Evolutionary conservation across 2,113 vertebrate species (phyloP), one percentile per base, ranked within the genome.

Genomic region (Baryphthengus martii): DNA sequence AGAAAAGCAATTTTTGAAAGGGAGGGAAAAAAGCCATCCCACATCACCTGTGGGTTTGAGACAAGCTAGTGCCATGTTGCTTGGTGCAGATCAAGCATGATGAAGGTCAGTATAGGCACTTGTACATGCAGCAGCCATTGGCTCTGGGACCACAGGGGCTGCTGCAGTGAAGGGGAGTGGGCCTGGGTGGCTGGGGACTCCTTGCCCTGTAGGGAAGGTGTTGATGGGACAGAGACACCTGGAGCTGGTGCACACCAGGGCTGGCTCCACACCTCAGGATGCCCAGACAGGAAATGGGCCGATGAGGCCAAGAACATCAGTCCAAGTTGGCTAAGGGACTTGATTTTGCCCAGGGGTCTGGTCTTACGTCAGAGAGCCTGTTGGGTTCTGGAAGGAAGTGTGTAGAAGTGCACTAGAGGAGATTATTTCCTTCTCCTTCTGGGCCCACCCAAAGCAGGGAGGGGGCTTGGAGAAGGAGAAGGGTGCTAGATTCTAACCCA

Each of bases 61-160:
- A 59, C 12, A 39, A 47, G n/a, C n/a, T n/a, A n/a, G n/a, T n/a
- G n/a, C n/a, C n/a, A n/a, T n/a, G n/a, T 12, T 21, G 33, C 20
- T 55, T 0, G 0, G 17, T 39, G 44, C 5, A n/a, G 66, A 21
- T 4, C 0, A 1, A 65, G 52, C 0, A 0, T 2, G 39, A 17
- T 19, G 28, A 71, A 67, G 52, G n/a, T 18, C 33, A 24, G 14
- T 23, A 68, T 13, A 24, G 37, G 24, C 28, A 40, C n/a, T 35
- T 55, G 52, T 72, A 47, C 55, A 10, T 0, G 1, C 40, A 66
- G 63, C 31, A 49, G 83, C 37, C 35, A 10, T 1, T 31, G 47
- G 26, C 13, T 20, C 63, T 13, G 59, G 49, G n/a, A 66, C 42
- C 40, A 47, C 21, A 40, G 44, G 24, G 33, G 11, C 24, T 87